Percentiles rank a stretch among this genome's conserved stretches.
Conservation (phyloP, 2,888 invertebrate species). For the Lasioglossum calceatum region DNA sequence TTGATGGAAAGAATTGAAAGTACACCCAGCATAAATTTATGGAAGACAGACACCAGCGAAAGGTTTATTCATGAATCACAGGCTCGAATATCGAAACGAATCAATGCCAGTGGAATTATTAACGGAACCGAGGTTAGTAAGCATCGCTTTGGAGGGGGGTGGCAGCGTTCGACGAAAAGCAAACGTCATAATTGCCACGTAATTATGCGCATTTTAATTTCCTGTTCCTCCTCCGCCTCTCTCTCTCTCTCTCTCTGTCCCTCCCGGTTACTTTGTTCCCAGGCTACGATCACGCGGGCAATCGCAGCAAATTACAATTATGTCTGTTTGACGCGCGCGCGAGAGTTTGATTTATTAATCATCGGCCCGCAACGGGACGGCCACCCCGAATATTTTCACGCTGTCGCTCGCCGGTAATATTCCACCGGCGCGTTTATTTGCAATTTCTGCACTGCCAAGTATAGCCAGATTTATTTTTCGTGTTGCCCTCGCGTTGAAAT, state of each 20-base stretch:
- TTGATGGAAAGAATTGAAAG: background rate
- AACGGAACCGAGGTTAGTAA: slow-evolving; percentile 50
- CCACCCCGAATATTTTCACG: slow-evolving; percentile 67
- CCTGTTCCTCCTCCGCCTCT: background rate
- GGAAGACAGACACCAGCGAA: background rate
- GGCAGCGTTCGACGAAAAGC: slow-evolving; percentile 62
- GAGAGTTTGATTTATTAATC: slow-evolving; percentile 73
- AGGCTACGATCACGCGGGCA: slow-evolving; percentile 37
- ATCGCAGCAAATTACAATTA: slow-evolving; percentile 72
- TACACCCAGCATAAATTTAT: background rate
- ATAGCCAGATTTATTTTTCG: background rate
- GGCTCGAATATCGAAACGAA: slow-evolving; percentile 24
- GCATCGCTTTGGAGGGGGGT: slow-evolving; percentile 20
- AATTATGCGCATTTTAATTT: slow-evolving; percentile 75
- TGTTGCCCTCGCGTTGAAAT: background rate
- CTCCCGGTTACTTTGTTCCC: slow-evolving; percentile 29
- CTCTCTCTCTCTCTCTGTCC: background rate
- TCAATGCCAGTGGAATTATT: slow-evolving; percentile 41
- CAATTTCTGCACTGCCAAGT: background rate
- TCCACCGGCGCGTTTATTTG: slow-evolving; percentile 43
- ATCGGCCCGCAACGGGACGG: slow-evolving; percentile 64
- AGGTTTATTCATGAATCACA: background rate
- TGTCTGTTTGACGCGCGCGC: slow-evolving; percentile 67
- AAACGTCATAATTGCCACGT: slow-evolving; percentile 73
- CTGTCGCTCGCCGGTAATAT: slow-evolving; percentile 62